Conservation (phyloP, 2,888 invertebrate species). For the Drosophila affinis region DNA sequence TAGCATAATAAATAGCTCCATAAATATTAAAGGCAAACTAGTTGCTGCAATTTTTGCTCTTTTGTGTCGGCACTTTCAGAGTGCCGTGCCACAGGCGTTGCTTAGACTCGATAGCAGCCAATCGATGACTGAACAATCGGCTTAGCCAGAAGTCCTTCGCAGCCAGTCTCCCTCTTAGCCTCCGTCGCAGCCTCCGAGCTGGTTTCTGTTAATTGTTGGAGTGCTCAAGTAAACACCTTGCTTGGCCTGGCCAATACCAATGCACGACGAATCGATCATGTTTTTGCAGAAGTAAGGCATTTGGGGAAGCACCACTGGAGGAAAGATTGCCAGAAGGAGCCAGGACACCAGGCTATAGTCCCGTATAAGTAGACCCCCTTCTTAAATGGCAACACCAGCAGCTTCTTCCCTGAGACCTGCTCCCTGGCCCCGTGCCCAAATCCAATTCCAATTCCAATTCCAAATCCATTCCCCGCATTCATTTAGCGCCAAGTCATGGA, state of each 20-base stretch:
- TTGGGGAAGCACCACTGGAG: too few species aligned
- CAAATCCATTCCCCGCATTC: constrained; percentile 6
- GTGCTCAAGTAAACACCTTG: too few species aligned
- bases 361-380: too few species aligned
- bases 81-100: constrained; percentile 12
- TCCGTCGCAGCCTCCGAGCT: neutral
- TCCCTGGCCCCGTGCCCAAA: neutral
- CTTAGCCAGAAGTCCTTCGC: constrained; percentile 43
- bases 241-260: constrained; percentile 10
- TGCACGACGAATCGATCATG: constrained; percentile 2
- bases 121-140: constrained; percentile 46
- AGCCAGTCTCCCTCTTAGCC: too few species aligned
- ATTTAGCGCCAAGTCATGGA: constrained; percentile 50
- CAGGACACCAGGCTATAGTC: too few species aligned
- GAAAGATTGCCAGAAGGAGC: neutral
- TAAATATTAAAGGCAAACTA: constrained; percentile 51
- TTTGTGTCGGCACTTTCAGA: constrained; percentile 7
- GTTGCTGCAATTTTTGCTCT: constrained; percentile 37
- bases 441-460: neutral
- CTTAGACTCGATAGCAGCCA: constrained; percentile 15
- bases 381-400: neutral
- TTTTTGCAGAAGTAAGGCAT: too few species aligned
- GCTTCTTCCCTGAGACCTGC: neutral
- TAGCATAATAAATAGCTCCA: constrained; percentile 58
- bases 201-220: constrained; percentile 29